These are phyloP conservation scores for Gephyroberyx darwinii DNA, from an alignment of 2,797 vertebrate genomes.

Conservation along the genomic window DNA sequence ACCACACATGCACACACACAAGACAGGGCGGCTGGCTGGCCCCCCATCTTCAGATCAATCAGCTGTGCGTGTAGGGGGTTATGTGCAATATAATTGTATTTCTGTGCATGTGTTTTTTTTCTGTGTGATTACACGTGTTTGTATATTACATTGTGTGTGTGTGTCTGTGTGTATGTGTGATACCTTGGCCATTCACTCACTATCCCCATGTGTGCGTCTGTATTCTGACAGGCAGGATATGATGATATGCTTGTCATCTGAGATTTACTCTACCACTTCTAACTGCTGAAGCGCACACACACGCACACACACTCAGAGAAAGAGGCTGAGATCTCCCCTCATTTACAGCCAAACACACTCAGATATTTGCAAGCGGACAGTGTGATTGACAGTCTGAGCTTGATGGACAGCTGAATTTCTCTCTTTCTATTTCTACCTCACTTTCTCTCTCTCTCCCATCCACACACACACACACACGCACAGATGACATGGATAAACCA, in stretches of 20 bases:
- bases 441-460: neutral
- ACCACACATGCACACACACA: slow-evolving; percentile 1
- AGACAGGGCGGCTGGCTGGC: neutral
- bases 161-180: neutral
- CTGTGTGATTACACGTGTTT: too few relatives aligned
- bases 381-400: neutral
- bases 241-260: slow-evolving; percentile 21
- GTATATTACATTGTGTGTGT: too few relatives aligned
- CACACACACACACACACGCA: slow-evolving; percentile 21
- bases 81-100: neutral
- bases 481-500: neutral
- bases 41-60: slow-evolving; percentile 29
- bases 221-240: neutral
- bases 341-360: neutral
- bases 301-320: neutral
- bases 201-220: neutral
- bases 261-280: slow-evolving; percentile 22
- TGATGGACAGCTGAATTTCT: neutral
- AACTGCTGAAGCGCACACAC: neutral
- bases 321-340: neutral
- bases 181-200: neutral
- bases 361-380: neutral
- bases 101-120: neutral
- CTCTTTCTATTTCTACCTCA: neutral
- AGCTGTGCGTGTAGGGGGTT: slow-evolving; percentile 2